Conservation (phyloP, 2,113 vertebrate genomes). For the Sminthopsis crassicaudata region DNA sequence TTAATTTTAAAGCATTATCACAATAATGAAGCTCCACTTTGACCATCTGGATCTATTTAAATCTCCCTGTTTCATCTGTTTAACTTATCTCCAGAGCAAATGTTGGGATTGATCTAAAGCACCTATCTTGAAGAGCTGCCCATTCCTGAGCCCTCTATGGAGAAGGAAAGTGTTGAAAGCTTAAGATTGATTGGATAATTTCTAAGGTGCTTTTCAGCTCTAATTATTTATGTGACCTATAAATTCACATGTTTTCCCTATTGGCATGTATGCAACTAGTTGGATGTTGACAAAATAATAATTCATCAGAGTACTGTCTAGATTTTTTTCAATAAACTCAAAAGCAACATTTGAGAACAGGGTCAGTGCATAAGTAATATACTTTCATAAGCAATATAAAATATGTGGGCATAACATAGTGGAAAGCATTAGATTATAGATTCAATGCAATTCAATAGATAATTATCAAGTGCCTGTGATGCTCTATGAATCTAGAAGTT, state of each 20-base stretch:
- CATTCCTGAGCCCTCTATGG: background rate
- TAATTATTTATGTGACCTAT: background rate
- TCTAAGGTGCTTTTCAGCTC: background rate
- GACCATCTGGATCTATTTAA: background rate
- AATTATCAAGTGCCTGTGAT: background rate
- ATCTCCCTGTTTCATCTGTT: background rate
- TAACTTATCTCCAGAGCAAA: background rate
- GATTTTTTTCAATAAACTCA: background rate
- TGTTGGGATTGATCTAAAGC: background rate
- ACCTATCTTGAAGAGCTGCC: background rate
- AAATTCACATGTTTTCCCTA: background rate
- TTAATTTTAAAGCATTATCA: background rate
- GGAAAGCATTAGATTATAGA: background rate
- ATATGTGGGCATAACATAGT: background rate
- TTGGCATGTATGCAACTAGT: background rate
- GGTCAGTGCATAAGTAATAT: background rate
- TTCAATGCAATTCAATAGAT: background rate
- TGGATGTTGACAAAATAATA: background rate
- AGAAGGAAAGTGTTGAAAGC: background rate
- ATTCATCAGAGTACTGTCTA: background rate
- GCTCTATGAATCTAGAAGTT: background rate
- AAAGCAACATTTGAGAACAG: background rate
- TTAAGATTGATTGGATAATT: background rate
- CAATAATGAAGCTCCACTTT: background rate
- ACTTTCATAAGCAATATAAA: background rate